Conservation (phyloP, 1,140 invertebrate species). For the Stegodyphus dumicola region DNA sequence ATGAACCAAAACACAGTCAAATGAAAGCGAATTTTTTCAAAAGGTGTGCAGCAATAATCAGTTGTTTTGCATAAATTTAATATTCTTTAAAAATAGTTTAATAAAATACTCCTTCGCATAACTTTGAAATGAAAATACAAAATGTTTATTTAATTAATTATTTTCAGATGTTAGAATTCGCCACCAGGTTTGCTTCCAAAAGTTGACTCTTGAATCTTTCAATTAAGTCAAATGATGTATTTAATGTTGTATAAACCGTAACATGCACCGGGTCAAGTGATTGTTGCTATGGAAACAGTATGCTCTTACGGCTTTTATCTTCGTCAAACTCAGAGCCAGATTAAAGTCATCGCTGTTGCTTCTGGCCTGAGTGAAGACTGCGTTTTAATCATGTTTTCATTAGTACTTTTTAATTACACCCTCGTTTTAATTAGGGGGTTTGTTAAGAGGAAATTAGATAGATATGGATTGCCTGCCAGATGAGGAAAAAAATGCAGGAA, state of each 20-base stretch:
- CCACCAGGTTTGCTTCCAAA: no score
- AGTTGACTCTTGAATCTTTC: neutral
- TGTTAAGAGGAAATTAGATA: constrained; percentile 6
- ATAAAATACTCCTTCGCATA: no score
- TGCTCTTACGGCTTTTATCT: constrained; percentile 1
- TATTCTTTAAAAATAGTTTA: no score
- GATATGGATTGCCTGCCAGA: neutral
- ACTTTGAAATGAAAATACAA: no score
- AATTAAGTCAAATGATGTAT: constrained; percentile 1
- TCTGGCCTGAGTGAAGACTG: neutral
- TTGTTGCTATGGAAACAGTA: constrained; percentile 23
- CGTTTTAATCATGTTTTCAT: constrained; percentile 58
- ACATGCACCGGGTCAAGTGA: constrained; percentile 30
- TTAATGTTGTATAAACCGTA: constrained; percentile 7
- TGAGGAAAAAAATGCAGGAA: neutral
- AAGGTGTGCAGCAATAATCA: no score
- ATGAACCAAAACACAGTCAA: no score
- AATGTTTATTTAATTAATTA: no score
- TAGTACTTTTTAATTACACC: constrained; percentile 59
- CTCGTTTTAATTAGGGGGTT: constrained; percentile 51
- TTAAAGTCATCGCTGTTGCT: constrained; percentile 31
- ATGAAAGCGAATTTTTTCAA: no score
- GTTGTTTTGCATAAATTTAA: no score
- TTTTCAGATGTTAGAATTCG: no score
- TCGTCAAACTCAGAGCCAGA: neutral